These are phyloP conservation scores for Carcharodon carcharias DNA, from an alignment of 2,797 vertebrate genomes.

Conservation along the genomic window DNA sequence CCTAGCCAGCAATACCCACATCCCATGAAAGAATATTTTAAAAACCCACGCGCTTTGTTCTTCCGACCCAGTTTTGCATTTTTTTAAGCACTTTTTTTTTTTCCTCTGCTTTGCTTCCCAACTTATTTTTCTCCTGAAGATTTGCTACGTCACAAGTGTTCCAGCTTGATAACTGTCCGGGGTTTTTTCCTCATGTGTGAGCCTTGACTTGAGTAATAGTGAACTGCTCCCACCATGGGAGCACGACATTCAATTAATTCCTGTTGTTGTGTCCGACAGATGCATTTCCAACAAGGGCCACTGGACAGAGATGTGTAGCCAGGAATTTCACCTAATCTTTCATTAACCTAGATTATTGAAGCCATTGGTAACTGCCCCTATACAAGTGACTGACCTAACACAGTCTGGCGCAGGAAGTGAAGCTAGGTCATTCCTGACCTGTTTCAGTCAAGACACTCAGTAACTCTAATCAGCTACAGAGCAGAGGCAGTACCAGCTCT, in stretches of 20 bases:
- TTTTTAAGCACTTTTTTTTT: not conserved
- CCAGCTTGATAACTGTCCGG: not conserved
- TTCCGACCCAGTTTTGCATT: not conserved
- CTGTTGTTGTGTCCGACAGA: not conserved
- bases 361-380: too few species aligned
- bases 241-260: not conserved
- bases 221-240: not conserved
- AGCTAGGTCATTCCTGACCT: too few species aligned
- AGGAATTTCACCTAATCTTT: too few species aligned
- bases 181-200: not conserved
- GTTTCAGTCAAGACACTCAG: too few species aligned
- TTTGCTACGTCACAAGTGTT: not conserved
- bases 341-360: too few species aligned
- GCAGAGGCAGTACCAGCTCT: too few species aligned
- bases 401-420: too few species aligned
- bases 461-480: too few species aligned
- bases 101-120: not conserved
- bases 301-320: not conserved
- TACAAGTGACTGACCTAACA: too few species aligned
- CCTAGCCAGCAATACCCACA: too few species aligned
- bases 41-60: not conserved
- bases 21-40: too few species aligned
- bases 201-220: not conserved
- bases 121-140: not conserved
- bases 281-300: not conserved